phyloP scores from a whole-genome alignment of 2,113 vertebrate species.

The Esox niger region DNA sequence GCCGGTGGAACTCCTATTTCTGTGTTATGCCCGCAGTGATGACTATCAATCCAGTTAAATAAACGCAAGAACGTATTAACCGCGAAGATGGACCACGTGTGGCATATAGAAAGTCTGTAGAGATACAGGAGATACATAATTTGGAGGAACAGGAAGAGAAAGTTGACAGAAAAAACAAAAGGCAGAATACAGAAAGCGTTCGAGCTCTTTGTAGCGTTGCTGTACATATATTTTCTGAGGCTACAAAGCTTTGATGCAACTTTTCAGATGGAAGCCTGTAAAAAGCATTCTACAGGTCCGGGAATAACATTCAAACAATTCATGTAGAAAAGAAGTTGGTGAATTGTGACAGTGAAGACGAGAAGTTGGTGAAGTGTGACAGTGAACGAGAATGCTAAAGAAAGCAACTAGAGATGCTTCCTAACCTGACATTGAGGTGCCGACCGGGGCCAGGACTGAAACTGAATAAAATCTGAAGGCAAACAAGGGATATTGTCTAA shows the following conservation, averaged over 20 bases:
- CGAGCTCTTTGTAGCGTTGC: neutral
- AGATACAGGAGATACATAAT: neutral
- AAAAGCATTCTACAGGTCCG: neutral
- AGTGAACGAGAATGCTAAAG: slow-evolving; percentile 22
- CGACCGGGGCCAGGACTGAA: neutral
- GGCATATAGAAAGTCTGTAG: slow-evolving; percentile 10
- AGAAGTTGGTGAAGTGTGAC: no score
- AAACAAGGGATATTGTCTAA: neutral
- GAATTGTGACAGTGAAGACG: slow-evolving; percentile 19
- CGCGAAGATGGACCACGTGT: slow-evolving; percentile 19
- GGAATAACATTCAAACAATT: slow-evolving; percentile 5
- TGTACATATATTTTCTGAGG: neutral
- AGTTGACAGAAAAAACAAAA: neutral
- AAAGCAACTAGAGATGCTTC: slow-evolving; percentile 3
- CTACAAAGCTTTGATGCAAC: neutral
- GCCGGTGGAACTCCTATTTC: slow-evolving; percentile 44
- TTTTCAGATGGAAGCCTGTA: slow-evolving; percentile 10
- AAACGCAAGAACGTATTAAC: slow-evolving; percentile 20
- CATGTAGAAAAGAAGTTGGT: slow-evolving; percentile 7
- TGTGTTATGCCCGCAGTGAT: slow-evolving; percentile 25
- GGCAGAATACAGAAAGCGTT: neutral
- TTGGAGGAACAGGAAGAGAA: neutral
- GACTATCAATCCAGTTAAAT: slow-evolving; percentile 30
- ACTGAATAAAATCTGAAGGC: neutral
- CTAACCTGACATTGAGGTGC: neutral